Conservation (phyloP, 2,888 invertebrate species). For the Gari tellinella region DNA sequence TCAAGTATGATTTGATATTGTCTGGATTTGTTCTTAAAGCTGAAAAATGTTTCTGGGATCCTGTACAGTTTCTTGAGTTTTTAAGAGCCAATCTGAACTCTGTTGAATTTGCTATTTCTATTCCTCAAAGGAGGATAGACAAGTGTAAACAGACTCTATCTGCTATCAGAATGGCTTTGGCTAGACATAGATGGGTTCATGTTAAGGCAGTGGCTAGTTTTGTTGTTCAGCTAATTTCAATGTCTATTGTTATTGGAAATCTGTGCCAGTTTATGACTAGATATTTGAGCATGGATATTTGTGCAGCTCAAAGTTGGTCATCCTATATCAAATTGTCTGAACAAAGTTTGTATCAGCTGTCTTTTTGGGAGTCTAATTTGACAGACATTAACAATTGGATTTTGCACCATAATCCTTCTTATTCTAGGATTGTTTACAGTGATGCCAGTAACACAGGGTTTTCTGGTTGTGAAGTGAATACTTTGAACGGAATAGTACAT, state of each 20-base stretch:
- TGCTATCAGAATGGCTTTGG: too few species aligned
- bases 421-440: slow-evolving; percentile 19
- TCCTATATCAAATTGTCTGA: slow-evolving; percentile 19
- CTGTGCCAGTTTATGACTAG: slow-evolving; percentile 57
- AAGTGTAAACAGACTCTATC: neutral
- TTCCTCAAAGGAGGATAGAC: neutral
- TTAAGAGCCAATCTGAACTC: neutral
- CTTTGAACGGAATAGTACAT: slow-evolving; percentile 12
- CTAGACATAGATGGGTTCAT: neutral
- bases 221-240: slow-evolving; percentile 56
- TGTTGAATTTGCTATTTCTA: neutral
- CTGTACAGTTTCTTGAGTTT: neutral
- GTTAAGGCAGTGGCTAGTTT: slow-evolving; percentile 43
- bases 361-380: slow-evolving; percentile 13
- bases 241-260: slow-evolving; percentile 50
- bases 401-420: slow-evolving; percentile 8
- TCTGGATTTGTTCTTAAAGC: slow-evolving; percentile 1
- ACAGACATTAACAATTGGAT: slow-evolving; percentile 7
- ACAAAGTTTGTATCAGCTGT: slow-evolving; percentile 4
- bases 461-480: slow-evolving; percentile 14
- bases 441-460: slow-evolving; percentile 34
- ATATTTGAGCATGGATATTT: slow-evolving; percentile 41
- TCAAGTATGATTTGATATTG: slow-evolving; percentile 10
- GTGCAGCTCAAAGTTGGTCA: slow-evolving; percentile 22
- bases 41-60: neutral